Evolutionary conservation across 2,888 invertebrate genomes (phyloP).

Genomic region (Lacanobia wlatinum): DNA sequence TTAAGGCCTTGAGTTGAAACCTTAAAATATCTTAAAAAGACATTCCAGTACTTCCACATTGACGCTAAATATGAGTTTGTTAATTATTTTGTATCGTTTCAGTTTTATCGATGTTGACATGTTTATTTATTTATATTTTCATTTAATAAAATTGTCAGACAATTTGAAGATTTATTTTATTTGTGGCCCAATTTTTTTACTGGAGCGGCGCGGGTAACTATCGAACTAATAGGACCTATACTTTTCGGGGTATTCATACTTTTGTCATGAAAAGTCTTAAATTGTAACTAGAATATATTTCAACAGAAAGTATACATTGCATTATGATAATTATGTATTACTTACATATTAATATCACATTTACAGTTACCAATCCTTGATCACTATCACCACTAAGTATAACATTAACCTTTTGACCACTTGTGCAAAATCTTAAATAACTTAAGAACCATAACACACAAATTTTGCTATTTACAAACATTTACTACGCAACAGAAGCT

Average conservation of each 20-base stretch:
- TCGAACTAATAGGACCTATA: too few species aligned
- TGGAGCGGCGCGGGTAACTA: neutral
- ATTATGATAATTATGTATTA: conserved; percentile 2
- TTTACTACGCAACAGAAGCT: too few species aligned
- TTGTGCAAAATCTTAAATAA: too few species aligned
- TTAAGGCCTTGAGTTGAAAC: conserved; percentile 28
- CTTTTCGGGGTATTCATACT: neutral
- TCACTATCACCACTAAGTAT: neutral
- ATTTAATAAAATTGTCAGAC: conserved; percentile 74
- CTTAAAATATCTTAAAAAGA: conserved; percentile 72
- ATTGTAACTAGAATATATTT: neutral
- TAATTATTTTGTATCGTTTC: conserved; percentile 60
- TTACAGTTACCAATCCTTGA: conserved; percentile 7
- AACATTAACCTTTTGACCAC: too few species aligned
- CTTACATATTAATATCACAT: conserved; percentile 49
- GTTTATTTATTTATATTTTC: conserved; percentile 74
- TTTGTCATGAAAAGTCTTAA: neutral
- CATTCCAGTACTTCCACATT: conserved; percentile 75
- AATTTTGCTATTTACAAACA: too few species aligned
- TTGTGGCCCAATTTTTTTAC: neutral
- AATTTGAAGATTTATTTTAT: conserved; percentile 51
- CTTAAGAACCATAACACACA: too few species aligned
- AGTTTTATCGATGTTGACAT: conserved; percentile 73
- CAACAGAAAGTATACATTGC: conserved; percentile 7
- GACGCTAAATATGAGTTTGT: conserved; percentile 57